Evolutionary conservation across 2,113 vertebrate genomes (phyloP), one percentile per base, ranked within the genome.

Genomic region (Callipepla californica): DNA sequence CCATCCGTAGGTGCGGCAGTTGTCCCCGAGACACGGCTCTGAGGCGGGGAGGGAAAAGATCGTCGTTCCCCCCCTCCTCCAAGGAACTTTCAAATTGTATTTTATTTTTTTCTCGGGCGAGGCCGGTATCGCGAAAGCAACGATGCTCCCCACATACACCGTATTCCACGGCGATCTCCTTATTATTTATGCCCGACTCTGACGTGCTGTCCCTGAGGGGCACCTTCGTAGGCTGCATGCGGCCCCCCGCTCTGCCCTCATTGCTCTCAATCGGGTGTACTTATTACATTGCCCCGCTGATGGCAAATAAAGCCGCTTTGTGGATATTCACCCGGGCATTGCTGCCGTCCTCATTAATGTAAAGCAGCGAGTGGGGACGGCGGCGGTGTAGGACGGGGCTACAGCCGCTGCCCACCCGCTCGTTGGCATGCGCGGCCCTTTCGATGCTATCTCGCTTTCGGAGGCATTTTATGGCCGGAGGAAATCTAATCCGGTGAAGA

Each of bases 401-500:
- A 18, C 16, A 94, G 19, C 84, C 30, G n/a, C 70, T 80, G 78
- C 61, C 85, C 62, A 14, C 58, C 36, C 55, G 1, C 45, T 50
- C 66, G 11, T 25, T 85, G 91, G 94, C 89, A 47, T 79, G 81
- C 50, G 5, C 34, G 82, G 89, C 93, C 87, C 53, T 94, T 94
- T 80, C 65, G 91, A 96, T 91, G 51, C 57, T 91, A 95, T 95
- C 93, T 91, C 47, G 26, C 65, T 72, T 90, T 90, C 82, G 93
- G 90, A 94, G 80, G 89, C 61, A 42, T 94, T 96, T 95, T 93
- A 90, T 80, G 82, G 73, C 65, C 36, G 48, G 65, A 53, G 73
- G 85, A 92, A 94, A 96, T 75, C 61, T 88, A 96, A 96, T 96
- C 93, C 82, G 4, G 82, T 94, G 94, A 80, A 96, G 79, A 95